Base-by-base conservation (phyloP, 1,140 invertebrate species). In the Drosophila teissieri region DNA sequence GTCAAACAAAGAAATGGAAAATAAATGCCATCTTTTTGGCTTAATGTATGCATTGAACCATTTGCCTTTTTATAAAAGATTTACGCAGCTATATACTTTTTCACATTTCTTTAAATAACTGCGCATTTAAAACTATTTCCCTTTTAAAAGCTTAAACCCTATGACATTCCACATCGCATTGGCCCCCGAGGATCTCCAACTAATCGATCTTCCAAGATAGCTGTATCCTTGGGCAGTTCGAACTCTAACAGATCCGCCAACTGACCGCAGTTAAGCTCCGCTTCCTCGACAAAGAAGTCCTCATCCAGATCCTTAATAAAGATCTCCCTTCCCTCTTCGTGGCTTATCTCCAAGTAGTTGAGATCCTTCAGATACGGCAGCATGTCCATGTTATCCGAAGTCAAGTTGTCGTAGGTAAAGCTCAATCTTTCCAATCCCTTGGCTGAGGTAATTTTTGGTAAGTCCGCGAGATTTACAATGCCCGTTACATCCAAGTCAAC, bases 401-500 rank as follows among this genome's bases (percentile, higher is more conserved):
- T 72, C 2, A 19, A 17, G 17, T 78, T 78, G 17, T 44, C 60
- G 31, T 63, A 69, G 4, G 83, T 76, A 11, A 86, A 62, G 40
- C 75, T 86, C 11, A 86, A 24, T 7, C 84, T 65, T 45, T 88
- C 55, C 48, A 86, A 15, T 1, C 64, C 48, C 11, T 44, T 56
- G 11, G 75, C 63, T 6, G 52, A 49, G 45, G 67, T 60, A 7
- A 80, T 65, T 17, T 53, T 7, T 0, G 83, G 83, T 27, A 82
- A 53, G 1, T 48, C 49, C 3, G 45, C 62, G 19, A 86, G 27
- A 12, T 67, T 37, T 0, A 69, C 55, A 27, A 88, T 63, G 0
- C 79, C 83, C 1, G 79, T 58, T 12, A 86, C 11, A 69, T 86
- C 82, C 49, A 86, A 27, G 10, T 86, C 83, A 3, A 88, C 40